Evolutionary conservation across 2,888 invertebrate genomes (phyloP).

Genomic region (Lepidochrysops patricia): DNA sequence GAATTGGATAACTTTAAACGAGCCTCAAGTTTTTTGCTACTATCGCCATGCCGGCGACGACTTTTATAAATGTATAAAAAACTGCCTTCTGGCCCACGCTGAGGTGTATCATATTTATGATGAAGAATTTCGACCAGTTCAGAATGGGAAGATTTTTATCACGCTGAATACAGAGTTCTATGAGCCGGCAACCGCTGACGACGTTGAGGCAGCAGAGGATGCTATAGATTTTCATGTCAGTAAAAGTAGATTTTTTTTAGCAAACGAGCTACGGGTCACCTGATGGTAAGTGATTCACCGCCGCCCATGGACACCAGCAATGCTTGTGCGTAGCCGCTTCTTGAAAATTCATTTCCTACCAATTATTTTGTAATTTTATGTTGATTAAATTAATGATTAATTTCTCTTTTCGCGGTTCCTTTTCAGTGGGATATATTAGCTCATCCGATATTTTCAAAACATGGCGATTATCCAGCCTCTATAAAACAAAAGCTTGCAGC

Average conservation of each 20-base stretch:
- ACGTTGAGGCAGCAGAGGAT: slow-evolving; percentile 50
- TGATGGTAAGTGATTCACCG: too few relatives aligned
- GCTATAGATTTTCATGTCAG: slow-evolving; percentile 39
- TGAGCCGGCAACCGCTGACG: slow-evolving; percentile 55
- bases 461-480: slow-evolving; percentile 75
- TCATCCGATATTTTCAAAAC: slow-evolving; percentile 73
- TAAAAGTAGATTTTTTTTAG: slow-evolving; percentile 24
- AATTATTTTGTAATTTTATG: background rate
- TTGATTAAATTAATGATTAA: background rate
- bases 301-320: too few relatives aligned
- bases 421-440: slow-evolving; percentile 71
- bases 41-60: background rate
- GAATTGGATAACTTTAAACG: slow-evolving; percentile 65
- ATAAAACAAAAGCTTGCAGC: slow-evolving; percentile 71
- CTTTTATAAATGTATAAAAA: slow-evolving; percentile 55
- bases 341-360: too few relatives aligned
- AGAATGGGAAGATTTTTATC: slow-evolving; percentile 48
- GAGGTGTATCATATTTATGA: slow-evolving; percentile 48
- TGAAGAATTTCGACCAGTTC: slow-evolving; percentile 40
- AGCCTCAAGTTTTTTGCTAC: slow-evolving; percentile 38
- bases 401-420: slow-evolving; percentile 4
- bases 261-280: background rate
- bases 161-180: slow-evolving; percentile 72
- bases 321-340: too few relatives aligned
- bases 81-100: slow-evolving; percentile 69